phyloP scores from a whole-genome alignment of 2,113 vertebrate species.

The Thamnaconus septentrionalis region DNA sequence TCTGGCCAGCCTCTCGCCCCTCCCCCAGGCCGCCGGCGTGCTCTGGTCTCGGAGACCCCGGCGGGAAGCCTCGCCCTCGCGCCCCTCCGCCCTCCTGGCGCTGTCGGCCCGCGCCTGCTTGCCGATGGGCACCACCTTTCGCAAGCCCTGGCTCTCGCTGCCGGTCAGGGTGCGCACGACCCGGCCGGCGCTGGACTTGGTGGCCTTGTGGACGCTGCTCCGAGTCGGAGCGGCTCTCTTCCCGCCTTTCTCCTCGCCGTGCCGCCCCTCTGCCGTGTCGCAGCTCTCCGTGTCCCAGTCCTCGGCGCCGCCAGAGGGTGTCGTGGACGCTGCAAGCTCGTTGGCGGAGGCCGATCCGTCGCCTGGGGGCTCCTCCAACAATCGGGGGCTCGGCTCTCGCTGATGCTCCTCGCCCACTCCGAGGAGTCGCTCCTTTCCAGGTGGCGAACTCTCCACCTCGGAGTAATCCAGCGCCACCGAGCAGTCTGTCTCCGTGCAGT shows the following conservation, averaged over 20 bases:
- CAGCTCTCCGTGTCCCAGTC: slow-evolving; percentile 72
- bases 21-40: slow-evolving; percentile 72
- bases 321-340: slow-evolving; percentile 46
- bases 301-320: slow-evolving; percentile 58
- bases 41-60: slow-evolving; percentile 78
- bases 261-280: slow-evolving; percentile 61
- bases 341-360: slow-evolving; percentile 55
- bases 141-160: slow-evolving; percentile 85
- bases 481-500: slow-evolving; percentile 87
- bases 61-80: slow-evolving; percentile 67
- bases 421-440: slow-evolving; percentile 54
- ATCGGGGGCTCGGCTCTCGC: slow-evolving; percentile 65
- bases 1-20: slow-evolving; percentile 73
- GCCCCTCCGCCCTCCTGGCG: slow-evolving; percentile 73
- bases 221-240: slow-evolving; percentile 48
- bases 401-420: slow-evolving; percentile 39
- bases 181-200: slow-evolving; percentile 55
- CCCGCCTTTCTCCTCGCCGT: slow-evolving; percentile 24
- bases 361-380: slow-evolving; percentile 63
- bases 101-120: slow-evolving; percentile 70
- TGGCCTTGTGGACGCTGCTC: slow-evolving; percentile 58
- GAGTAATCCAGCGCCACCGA: slow-evolving; percentile 88
- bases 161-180: slow-evolving; percentile 78
- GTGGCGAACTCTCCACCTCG: slow-evolving; percentile 74
- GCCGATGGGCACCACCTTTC: slow-evolving; percentile 90